Percentiles rank a stretch among this genome's conserved stretches.
phyloP scores from a whole-genome alignment of 2,797 vertebrate species.

The Steatocranus sp. region DNA sequence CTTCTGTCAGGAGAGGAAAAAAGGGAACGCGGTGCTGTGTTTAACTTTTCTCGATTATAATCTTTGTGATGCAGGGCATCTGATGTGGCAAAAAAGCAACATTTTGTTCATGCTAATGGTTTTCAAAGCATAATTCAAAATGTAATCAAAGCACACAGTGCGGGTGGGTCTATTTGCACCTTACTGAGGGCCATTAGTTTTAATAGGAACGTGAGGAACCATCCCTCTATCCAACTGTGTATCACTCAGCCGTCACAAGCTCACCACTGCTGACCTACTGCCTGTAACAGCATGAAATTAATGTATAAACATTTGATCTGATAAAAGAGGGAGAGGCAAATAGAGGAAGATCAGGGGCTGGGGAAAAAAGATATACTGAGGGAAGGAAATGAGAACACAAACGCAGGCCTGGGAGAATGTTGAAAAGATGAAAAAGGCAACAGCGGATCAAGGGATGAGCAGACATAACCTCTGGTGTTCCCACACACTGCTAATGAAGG shows the following conservation, averaged over 20 bases:
- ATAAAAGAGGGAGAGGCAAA: conserved; percentile 14
- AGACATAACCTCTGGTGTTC: conserved; percentile 29
- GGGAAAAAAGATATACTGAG: neutral
- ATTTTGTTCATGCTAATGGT: conserved; percentile 27
- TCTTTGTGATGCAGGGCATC: neutral
- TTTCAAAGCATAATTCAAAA: conserved; percentile 28
- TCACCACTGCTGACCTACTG: neutral
- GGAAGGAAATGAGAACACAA: conserved; percentile 24
- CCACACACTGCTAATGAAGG: conserved; percentile 6
- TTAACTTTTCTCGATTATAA: neutral
- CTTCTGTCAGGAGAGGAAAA: neutral
- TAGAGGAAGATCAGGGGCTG: neutral
- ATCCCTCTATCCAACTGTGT: neutral
- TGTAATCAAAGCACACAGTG: conserved; percentile 30
- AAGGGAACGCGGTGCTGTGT: neutral
- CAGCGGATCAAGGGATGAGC: conserved; percentile 19
- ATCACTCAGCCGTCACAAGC: neutral
- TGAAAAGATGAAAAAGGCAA: conserved; percentile 34
- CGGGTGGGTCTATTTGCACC: conserved; percentile 1
- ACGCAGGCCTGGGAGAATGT: conserved; percentile 7
- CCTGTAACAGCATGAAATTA: conserved; percentile 19
- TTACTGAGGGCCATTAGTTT: conserved; percentile 1
- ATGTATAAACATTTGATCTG: conserved; percentile 44
- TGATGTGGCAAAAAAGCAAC: neutral
- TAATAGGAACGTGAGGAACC: conserved; percentile 36